Conservation (phyloP, 2,888 invertebrate species). For the Apomyelois bistriatella region DNA sequence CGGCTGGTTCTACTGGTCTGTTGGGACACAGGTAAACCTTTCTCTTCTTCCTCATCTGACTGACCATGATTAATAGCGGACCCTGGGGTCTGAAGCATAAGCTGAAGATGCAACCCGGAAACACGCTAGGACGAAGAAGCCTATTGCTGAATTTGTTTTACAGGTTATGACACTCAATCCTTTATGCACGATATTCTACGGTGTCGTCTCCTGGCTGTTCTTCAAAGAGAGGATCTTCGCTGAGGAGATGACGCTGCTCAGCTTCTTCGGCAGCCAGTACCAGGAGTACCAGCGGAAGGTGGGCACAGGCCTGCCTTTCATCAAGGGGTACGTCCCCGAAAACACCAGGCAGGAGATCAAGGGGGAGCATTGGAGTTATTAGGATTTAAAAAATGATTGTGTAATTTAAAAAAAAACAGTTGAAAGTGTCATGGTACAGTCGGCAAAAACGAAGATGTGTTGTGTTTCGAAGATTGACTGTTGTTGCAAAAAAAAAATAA, state of each 20-base stretch:
- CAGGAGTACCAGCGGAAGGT: constrained; percentile 91
- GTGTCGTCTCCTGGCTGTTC: constrained; percentile 93
- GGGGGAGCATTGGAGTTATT: constrained; percentile 41
- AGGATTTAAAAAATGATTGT: background rate
- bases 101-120: too few relatives aligned
- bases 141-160: too few relatives aligned
- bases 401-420: background rate
- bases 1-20: constrained; percentile 99
- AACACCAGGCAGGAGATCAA: constrained; percentile 25
- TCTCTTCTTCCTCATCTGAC: too few relatives aligned
- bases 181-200: constrained; percentile 89
- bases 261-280: constrained; percentile 96
- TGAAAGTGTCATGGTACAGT: background rate
- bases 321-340: constrained; percentile 83
- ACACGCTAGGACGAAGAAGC: too few relatives aligned
- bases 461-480: too few relatives aligned
- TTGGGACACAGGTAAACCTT: constrained; percentile 93
- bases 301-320: constrained; percentile 92
- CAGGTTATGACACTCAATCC: constrained; percentile 94
- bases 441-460: too few relatives aligned
- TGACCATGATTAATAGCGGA: too few relatives aligned
- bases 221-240: constrained; percentile 91
- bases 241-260: constrained; percentile 93
- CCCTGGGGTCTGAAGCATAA: too few relatives aligned
- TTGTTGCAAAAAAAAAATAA: too few relatives aligned